Conservation (phyloP, 2,113 vertebrate species). For the Bos indicus region DNA sequence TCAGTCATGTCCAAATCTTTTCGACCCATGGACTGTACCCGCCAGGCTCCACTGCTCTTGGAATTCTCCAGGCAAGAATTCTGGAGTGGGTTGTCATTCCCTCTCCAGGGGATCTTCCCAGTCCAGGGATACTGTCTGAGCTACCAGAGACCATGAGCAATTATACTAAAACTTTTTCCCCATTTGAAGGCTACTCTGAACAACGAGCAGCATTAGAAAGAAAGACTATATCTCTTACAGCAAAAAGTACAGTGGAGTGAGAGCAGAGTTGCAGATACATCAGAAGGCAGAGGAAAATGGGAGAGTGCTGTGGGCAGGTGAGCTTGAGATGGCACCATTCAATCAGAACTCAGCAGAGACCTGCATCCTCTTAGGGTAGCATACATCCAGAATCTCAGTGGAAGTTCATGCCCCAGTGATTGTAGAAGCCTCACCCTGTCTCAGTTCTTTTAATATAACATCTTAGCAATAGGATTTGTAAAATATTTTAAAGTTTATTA, state of each 20-base stretch:
- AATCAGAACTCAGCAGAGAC: neutral
- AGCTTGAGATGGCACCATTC: accelerated
- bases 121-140: neutral
- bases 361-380: neutral
- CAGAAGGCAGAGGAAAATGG: accelerated
- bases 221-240: neutral
- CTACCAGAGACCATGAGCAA: neutral
- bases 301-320: no score
- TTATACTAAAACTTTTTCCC: neutral
- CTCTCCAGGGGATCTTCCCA: neutral
- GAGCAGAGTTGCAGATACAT: neutral
- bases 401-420: neutral
- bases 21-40: neutral
- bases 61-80: neutral
- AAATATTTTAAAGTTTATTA: neutral
- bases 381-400: no score
- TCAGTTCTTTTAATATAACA: neutral
- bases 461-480: neutral
- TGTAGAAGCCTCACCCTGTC: neutral
- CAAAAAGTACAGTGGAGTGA: neutral
- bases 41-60: neutral
- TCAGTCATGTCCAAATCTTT: neutral
- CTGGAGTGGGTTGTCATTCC: neutral
- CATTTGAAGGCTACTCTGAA: neutral
- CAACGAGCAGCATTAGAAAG: neutral